These are phyloP conservation scores for Anas platyrhynchos DNA, from an alignment of 2,113 vertebrate genomes.

Conservation along the genomic window DNA sequence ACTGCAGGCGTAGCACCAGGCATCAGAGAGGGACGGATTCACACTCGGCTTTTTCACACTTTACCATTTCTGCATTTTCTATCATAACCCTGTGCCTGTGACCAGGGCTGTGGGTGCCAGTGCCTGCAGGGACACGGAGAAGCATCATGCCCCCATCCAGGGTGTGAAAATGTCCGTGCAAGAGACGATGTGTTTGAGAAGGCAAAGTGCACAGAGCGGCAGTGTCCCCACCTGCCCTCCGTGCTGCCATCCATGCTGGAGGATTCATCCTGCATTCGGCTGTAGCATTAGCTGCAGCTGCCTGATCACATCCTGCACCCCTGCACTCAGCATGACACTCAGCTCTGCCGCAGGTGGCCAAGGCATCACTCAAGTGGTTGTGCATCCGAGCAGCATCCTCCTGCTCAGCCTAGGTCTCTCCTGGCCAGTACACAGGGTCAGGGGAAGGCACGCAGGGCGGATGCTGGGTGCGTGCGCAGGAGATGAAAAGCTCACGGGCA, in stretches of 20 bases:
- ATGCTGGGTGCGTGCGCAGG: fast-evolving
- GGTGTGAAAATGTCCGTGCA: neutral
- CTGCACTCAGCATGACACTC: neutral
- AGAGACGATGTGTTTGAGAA: neutral
- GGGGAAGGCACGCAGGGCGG: fast-evolving
- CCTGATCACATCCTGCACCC: neutral
- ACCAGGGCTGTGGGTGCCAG: neutral
- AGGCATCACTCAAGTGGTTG: neutral
- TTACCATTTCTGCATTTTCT: neutral
- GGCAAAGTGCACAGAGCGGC: fast-evolving
- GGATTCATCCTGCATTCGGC: neutral
- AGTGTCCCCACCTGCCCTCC: neutral
- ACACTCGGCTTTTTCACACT: neutral
- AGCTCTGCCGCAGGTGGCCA: neutral
- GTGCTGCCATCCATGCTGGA: neutral
- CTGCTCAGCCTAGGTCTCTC: neutral
- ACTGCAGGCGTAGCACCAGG: neutral
- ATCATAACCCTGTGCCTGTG: neutral
- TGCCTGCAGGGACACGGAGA: fast-evolving
- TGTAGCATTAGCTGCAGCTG: neutral
- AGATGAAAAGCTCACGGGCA: neutral
- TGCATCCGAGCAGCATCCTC: neutral
- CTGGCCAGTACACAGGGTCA: neutral
- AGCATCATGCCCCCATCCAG: neutral
- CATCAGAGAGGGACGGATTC: neutral